phyloP scores from a whole-genome alignment of 1,140 invertebrate genomes.

The Brachystomella parvula region DNA sequence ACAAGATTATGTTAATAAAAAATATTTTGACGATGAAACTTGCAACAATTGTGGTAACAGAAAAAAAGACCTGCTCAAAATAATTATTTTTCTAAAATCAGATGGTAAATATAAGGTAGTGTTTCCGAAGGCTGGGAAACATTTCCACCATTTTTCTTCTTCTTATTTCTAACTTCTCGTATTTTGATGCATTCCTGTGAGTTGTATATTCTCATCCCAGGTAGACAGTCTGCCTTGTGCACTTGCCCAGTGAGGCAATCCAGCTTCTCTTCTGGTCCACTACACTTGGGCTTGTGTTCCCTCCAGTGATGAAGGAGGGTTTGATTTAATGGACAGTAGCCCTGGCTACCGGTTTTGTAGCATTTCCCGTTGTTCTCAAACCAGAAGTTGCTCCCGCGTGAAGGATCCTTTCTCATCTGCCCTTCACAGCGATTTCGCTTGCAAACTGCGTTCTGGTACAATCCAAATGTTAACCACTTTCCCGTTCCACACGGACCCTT shows the following conservation, averaged over 20 bases:
- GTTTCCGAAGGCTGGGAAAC: background rate
- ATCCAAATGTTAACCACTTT: constrained; percentile 36
- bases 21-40: too few species aligned
- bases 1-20: too few species aligned
- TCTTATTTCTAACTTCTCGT: background rate
- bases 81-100: constrained; percentile 8
- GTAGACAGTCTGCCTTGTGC: constrained; percentile 18
- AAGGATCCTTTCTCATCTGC: constrained; percentile 15
- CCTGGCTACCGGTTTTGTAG: constrained; percentile 27
- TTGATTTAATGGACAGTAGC: constrained; percentile 22
- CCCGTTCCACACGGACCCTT: constrained; percentile 30
- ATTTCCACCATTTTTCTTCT: background rate
- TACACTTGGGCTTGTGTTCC: constrained; percentile 30
- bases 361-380: constrained; percentile 28
- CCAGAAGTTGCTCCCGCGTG: constrained; percentile 20
- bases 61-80: too few species aligned
- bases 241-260: background rate
- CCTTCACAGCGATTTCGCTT: constrained; percentile 21
- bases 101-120: constrained; percentile 6
- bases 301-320: constrained; percentile 25
- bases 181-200: constrained; percentile 13
- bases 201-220: constrained; percentile 20
- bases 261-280: background rate
- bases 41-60: too few species aligned
- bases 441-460: constrained; percentile 27